phyloP scores from a whole-genome alignment of 2,888 invertebrate genomes.

The Cryptocheilus praepositus region DNA sequence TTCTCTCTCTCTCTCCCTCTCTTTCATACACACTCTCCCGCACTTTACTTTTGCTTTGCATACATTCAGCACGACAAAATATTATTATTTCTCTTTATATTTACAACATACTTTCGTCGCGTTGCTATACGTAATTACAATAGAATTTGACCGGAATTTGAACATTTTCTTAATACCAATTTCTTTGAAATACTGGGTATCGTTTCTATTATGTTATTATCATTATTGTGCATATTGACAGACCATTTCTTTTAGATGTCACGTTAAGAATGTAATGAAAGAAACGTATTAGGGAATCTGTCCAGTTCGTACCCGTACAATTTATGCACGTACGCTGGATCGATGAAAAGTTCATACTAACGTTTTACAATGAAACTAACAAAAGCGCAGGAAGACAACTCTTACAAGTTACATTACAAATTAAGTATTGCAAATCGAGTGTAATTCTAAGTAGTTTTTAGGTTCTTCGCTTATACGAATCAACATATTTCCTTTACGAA shows the following conservation, averaged over 20 bases:
- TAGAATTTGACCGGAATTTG: conserved; percentile 25
- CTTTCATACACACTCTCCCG: conserved; percentile 27
- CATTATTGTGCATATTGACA: conserved; percentile 21
- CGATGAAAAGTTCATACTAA: conserved; percentile 18
- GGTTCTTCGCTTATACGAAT: conserved; percentile 3
- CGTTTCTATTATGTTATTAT: conserved; percentile 19
- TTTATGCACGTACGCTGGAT: conserved; percentile 12
- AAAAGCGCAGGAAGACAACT: conserved; percentile 45
- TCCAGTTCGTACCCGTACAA: conserved; percentile 19
- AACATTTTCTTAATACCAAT: conserved; percentile 58
- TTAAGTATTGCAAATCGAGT: conserved; percentile 43
- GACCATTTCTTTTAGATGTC: conserved; percentile 16
- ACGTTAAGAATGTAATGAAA: conserved; percentile 8
- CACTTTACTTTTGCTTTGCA: conserved; percentile 39
- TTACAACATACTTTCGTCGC: conserved; percentile 47
- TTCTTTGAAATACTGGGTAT: conserved; percentile 62
- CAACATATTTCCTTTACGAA: conserved; percentile 10
- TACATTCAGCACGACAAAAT: conserved; percentile 57
- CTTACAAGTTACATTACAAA: conserved; percentile 41
- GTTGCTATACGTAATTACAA: conserved; percentile 20
- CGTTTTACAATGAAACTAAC: conserved; percentile 22
- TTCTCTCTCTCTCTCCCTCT: conserved; percentile 48
- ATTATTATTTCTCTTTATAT: conserved; percentile 51
- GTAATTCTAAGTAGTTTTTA: conserved; percentile 25
- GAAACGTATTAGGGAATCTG: conserved; percentile 19